Base-by-base conservation (phyloP, 2,888 invertebrate species). In the Blastobasis lacticolella region DNA sequence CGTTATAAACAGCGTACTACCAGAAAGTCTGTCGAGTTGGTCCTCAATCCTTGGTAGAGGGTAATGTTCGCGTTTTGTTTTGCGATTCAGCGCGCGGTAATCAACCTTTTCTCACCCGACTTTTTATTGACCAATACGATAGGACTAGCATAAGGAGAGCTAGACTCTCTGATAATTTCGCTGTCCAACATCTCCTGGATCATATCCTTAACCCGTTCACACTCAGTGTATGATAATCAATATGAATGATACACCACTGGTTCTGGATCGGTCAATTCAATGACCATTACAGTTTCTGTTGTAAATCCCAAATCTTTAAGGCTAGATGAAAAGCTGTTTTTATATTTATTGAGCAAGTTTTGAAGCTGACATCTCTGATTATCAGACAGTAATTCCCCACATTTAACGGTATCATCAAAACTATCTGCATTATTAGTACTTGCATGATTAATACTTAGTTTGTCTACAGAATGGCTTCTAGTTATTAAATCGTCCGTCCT, bases 211-310 rank as follows among this genome's bases (percentile, higher is more conserved):
- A 60, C 57, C 7, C 42, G 10, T 38, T 48, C 9, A 4, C 57
- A 52, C 43, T 59, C 59, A 5, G 46, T 42, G 8, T 49, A 38
- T 4, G 59, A 47, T 23, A 59, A 6, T 4, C 57, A 41, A 38
- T 59, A 59, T 0, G 59, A 57, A 41, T 56, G 50, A 41, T 59
- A 57, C 0, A 55, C 59, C 0, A 60, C 56, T 9, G 59, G 57
- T 5, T 48, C 43, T 4, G 51, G 23, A 41, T 57, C 57, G 10
- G 53, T 53, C 4, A 59, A 43, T 1, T 54, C 37, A 6, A 57
- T 59, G 36, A 37, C 50, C 56, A 59, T 59, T 42, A 57, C 54
- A 0, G 54, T 42, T 6, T 38, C 54, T 0, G 47, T 48, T 5
- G 54, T 54, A 44, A 7, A 53, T 7, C 57, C 57, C 10, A 57